Evolutionary conservation across 2,113 vertebrate genomes (phyloP).

Genomic region (Ciconia boyciana): DNA sequence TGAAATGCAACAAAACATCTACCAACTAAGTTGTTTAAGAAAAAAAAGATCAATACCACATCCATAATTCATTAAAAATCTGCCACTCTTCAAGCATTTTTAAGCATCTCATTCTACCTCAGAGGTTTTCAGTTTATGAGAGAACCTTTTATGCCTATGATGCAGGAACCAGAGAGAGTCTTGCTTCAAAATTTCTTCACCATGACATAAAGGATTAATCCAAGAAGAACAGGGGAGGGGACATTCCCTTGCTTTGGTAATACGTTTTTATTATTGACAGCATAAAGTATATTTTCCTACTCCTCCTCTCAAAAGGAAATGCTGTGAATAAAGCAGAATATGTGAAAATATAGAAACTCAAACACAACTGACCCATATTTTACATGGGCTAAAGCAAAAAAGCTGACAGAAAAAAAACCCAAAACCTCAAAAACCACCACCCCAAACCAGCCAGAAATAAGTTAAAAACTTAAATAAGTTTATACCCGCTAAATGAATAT

Average conservation of each 20-base stretch:
- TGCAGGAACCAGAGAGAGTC: background rate
- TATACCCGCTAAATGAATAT: background rate
- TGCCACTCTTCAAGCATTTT: background rate
- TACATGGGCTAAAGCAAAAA: background rate
- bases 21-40: background rate
- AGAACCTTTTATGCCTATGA: background rate
- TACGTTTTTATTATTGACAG: background rate
- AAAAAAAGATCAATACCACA: background rate
- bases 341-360: background rate
- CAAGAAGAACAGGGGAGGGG: background rate
- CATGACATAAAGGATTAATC: background rate
- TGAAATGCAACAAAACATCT: background rate
- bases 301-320: background rate
- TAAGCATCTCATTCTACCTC: background rate
- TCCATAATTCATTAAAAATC: constrained; percentile 45
- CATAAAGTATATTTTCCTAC: background rate
- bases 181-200: background rate
- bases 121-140: background rate
- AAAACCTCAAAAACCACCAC: background rate
- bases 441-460: background rate
- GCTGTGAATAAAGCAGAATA: background rate
- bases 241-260: background rate
- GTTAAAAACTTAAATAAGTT: background rate
- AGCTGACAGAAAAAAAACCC: background rate
- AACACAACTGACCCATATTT: background rate